These are phyloP conservation scores for Kryptolebias marmoratus DNA, from an alignment of 2,113 vertebrate genomes.

Conservation along the genomic window DNA sequence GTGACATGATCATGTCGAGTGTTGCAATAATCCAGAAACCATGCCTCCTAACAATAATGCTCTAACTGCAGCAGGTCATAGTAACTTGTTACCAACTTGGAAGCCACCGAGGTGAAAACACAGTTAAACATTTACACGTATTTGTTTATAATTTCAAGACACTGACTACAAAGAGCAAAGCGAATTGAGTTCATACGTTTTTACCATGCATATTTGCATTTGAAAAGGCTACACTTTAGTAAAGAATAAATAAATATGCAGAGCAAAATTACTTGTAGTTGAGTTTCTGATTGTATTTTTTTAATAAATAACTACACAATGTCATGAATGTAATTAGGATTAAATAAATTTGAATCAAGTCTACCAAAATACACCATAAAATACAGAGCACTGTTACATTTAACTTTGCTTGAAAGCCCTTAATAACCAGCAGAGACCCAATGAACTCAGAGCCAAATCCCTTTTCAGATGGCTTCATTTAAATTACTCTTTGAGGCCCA, in stretches of 20 bases:
- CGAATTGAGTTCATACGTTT: not conserved
- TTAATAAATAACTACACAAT: too few relatives aligned
- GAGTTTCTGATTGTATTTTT: too few relatives aligned
- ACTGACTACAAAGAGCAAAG: not conserved
- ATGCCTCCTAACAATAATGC: too few relatives aligned
- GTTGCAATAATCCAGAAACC: too few relatives aligned
- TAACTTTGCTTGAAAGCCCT: not conserved
- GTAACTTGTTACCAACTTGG: too few relatives aligned
- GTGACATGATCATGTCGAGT: too few relatives aligned
- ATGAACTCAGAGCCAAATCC: not conserved
- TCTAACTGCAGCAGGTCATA: too few relatives aligned
- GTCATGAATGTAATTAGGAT: too few relatives aligned
- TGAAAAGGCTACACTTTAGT: not conserved
- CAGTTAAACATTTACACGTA: not conserved
- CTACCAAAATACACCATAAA: too few relatives aligned
- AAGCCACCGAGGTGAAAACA: not conserved
- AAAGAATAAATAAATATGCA: not conserved
- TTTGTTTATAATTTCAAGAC: not conserved
- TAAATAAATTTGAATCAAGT: too few relatives aligned
- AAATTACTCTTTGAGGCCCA: not conserved
- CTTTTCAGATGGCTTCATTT: not conserved
- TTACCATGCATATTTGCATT: not conserved
- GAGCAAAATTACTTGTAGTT: too few relatives aligned
- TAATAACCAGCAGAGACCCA: not conserved
- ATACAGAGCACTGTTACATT: too few relatives aligned